Conservation (phyloP, 2,113 vertebrate species). For the Herpetotheres cachinnans region DNA sequence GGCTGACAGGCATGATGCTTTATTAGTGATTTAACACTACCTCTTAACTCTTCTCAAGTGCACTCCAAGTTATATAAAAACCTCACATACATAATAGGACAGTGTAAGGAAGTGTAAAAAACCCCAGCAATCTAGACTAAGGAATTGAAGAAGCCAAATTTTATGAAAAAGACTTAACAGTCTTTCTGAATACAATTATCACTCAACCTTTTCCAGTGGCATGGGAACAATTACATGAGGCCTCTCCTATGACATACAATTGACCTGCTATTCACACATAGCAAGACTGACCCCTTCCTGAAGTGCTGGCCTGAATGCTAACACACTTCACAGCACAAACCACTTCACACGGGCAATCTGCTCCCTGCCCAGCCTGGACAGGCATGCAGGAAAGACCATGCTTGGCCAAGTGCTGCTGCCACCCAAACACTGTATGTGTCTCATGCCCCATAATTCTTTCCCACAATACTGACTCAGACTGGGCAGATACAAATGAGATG, state of each 20-base stretch:
- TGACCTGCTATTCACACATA: neutral
- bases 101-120: neutral
- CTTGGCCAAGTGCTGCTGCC: neutral
- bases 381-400: fast-evolving
- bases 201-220: neutral
- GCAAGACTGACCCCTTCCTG: neutral
- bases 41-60: neutral
- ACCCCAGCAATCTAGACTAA: neutral
- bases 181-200: neutral
- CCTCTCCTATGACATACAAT: neutral
- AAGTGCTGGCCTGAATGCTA: neutral
- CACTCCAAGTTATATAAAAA: neutral
- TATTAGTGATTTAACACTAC: neutral
- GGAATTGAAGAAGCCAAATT: neutral
- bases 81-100: neutral
- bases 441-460: neutral
- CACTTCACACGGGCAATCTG: fast-evolving
- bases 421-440: neutral
- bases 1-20: neutral
- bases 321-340: neutral
- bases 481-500: neutral
- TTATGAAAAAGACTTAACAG: neutral
- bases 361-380: neutral
- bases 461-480: neutral
- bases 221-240: neutral